Conservation (phyloP, 2,797 vertebrate species). For the Vultur gryphus region DNA sequence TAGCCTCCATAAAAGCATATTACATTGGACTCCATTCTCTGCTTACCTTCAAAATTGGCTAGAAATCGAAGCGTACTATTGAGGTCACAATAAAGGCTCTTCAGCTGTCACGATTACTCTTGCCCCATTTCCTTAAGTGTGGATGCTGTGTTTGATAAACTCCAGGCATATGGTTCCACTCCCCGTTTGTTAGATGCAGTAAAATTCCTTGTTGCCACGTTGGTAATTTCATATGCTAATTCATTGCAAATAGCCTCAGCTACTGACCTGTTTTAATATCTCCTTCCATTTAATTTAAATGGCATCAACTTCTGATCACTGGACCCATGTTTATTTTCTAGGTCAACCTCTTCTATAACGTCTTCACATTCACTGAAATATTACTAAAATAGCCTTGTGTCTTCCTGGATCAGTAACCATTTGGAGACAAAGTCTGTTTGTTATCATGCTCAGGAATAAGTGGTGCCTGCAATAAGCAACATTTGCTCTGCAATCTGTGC, state of each 20-base stretch:
- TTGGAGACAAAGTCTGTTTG: conserved; percentile 67
- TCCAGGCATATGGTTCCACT: conserved; percentile 40
- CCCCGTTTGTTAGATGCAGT: not conserved
- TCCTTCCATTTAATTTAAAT: conserved; percentile 2
- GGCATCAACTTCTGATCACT: not conserved
- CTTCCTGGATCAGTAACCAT: conserved; percentile 65
- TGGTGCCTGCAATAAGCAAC: conserved; percentile 64
- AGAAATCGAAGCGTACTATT: not conserved
- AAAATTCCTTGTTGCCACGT: not conserved
- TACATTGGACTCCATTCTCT: not conserved
- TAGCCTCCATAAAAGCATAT: not conserved
- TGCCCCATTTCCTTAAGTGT: conserved; percentile 23
- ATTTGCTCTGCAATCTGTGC: conserved; percentile 69
- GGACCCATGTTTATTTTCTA: conserved; percentile 45
- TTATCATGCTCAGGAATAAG: conserved; percentile 54
- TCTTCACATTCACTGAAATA: conserved; percentile 18
- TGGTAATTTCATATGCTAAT: conserved; percentile 2
- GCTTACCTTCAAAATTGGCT: not conserved
- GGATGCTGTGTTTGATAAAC: conserved; percentile 52
- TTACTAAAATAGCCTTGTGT: conserved; percentile 54
- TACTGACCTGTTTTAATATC: conserved; percentile 31
- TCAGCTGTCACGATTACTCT: not conserved
- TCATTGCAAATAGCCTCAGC: not conserved
- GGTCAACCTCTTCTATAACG: conserved; percentile 29
- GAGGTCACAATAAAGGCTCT: not conserved